phyloP scores from a whole-genome alignment of 2,888 invertebrate genomes.

The Oegoconia quadripuncta region DNA sequence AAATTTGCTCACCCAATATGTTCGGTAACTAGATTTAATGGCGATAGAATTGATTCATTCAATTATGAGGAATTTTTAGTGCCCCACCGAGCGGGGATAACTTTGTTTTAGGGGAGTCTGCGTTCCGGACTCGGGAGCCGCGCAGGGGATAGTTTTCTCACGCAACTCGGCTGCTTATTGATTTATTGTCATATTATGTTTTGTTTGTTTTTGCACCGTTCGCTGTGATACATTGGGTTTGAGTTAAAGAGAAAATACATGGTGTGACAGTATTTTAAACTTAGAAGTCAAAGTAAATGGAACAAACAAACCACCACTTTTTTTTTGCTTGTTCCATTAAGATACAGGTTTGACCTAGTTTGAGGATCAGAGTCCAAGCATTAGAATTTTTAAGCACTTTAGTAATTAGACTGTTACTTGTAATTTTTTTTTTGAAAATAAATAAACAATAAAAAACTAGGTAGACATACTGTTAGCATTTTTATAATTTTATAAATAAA shows the following conservation, averaged over 20 bases:
- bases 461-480: no score
- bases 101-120: slow-evolving; percentile 68
- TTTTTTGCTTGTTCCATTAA: no score
- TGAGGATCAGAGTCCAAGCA: no score
- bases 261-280: no score
- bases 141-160: slow-evolving; percentile 66
- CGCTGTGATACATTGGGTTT: background rate
- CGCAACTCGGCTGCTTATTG: slow-evolving; percentile 52
- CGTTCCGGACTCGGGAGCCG: slow-evolving; percentile 6
- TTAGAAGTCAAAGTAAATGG: no score
- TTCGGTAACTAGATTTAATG: slow-evolving; percentile 79
- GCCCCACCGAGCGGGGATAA: slow-evolving; percentile 67
- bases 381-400: no score
- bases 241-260: background rate
- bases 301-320: no score
- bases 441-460: no score
- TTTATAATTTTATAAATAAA: no score
- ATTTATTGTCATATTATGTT: slow-evolving; percentile 41
- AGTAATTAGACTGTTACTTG: no score
- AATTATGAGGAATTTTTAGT: slow-evolving; percentile 79
- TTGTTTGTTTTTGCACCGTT: slow-evolving; percentile 11
- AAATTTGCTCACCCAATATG: slow-evolving; percentile 78
- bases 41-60: slow-evolving; percentile 79
- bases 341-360: no score
- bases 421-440: no score